Evolutionary conservation across 2,113 vertebrate genomes (phyloP).

Genomic region (Lynx canadensis): DNA sequence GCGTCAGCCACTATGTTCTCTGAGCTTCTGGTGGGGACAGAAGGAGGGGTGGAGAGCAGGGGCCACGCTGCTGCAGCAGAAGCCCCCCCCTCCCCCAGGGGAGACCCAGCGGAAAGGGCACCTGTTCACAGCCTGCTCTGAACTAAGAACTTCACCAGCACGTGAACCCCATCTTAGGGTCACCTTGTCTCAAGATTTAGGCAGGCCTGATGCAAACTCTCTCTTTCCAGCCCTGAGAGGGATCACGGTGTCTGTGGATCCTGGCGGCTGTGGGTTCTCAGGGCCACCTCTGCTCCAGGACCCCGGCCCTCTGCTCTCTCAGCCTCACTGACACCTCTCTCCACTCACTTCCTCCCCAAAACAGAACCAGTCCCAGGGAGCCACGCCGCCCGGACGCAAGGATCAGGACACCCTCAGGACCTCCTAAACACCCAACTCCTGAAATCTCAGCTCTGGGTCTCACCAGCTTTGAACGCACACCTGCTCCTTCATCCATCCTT

Average conservation of each 20-base stretch:
- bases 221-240: not conserved
- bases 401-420: not conserved
- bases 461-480: not conserved
- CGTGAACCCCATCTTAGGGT: not conserved
- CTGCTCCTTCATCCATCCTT: not conserved
- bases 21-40: no score
- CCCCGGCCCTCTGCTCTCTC: not conserved
- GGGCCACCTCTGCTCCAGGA: no score
- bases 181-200: not conserved
- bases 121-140: not conserved
- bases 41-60: not conserved
- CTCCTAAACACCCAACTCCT: not conserved
- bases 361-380: not conserved
- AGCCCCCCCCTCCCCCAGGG: no score
- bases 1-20: no score
- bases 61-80: no score
- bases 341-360: no score
- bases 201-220: not conserved
- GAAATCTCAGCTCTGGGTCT: not conserved
- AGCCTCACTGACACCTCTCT: not conserved
- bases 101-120: fast-evolving
- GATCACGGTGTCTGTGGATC: no score
- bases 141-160: not conserved
- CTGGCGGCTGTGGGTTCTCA: no score
- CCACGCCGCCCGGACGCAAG: not conserved